Percentiles rank a stretch among this genome's conserved stretches.
Evolutionary conservation across 37 sponge, comb jelly and placozoan genomes (phyloP).

Genomic region (Ianthella basta): DNA sequence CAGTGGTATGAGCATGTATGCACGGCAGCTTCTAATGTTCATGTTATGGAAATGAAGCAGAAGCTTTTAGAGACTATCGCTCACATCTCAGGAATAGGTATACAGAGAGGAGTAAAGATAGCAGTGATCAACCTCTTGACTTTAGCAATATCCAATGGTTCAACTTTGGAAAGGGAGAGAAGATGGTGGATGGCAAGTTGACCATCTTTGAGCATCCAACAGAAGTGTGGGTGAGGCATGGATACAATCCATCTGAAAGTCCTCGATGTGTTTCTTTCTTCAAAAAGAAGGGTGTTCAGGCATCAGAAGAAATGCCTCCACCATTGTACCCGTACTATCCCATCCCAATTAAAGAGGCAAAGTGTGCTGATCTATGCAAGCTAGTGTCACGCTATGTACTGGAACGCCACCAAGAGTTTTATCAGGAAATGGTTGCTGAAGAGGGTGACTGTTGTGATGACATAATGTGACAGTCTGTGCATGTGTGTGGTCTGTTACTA

Average conservation of each 20-base stretch:
- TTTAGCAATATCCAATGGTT: slow-evolving; percentile 49
- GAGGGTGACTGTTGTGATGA: too few relatives aligned
- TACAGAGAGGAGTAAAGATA: slow-evolving; percentile 57
- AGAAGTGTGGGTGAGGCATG: slow-evolving; percentile 40
- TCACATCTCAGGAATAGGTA: slow-evolving; percentile 33
- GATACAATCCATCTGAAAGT: slow-evolving; percentile 26
- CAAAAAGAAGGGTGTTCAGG: background rate
- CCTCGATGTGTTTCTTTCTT: slow-evolving; percentile 31
- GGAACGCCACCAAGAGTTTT: slow-evolving; percentile 37
- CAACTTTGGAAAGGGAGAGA: slow-evolving; percentile 50
- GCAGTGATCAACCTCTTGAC: slow-evolving; percentile 32
- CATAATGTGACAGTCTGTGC: too few relatives aligned
- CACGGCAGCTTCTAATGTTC: background rate
- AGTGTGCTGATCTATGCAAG: slow-evolving; percentile 42
- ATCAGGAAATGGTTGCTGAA: slow-evolving; percentile 34
- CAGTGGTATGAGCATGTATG: slow-evolving; percentile 55
- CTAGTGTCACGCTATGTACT: slow-evolving; percentile 46
- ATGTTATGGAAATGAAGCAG: slow-evolving; percentile 60
- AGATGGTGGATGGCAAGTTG: slow-evolving; percentile 6
- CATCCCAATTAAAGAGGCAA: slow-evolving; percentile 51
- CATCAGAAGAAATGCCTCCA: slow-evolving; percentile 3
- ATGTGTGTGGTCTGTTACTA: too few relatives aligned
- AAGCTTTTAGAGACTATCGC: slow-evolving; percentile 34
- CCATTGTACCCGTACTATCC: slow-evolving; percentile 55
- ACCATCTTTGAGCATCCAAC: slow-evolving; percentile 16